Evolutionary conservation across 2,888 invertebrate species (phyloP).

Genomic region (Pristionchus entomophagus): DNA sequence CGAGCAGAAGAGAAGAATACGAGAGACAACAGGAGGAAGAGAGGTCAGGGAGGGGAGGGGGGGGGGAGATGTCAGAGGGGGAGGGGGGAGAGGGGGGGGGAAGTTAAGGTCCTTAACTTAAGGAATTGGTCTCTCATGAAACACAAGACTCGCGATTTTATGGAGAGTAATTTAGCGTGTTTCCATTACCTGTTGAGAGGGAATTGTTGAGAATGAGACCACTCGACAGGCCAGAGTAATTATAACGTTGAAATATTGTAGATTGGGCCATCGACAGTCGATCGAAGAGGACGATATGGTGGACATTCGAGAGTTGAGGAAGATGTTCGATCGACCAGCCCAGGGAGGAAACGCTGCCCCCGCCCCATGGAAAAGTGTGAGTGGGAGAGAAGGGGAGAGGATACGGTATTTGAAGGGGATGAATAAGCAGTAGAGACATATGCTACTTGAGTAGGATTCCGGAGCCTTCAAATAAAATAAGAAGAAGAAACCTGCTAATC

Average conservation of each 20-base stretch:
- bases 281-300: slow-evolving; percentile 32
- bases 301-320: slow-evolving; percentile 19
- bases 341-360: not conserved
- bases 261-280: not conserved
- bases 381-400: not conserved
- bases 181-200: too few species aligned
- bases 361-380: not conserved
- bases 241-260: too few species aligned
- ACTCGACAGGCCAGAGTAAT: too few species aligned
- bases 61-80: not conserved
- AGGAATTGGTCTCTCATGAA: not conserved
- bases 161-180: too few species aligned
- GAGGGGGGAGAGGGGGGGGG: not conserved
- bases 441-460: too few species aligned
- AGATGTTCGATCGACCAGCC: slow-evolving; percentile 38
- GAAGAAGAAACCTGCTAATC: too few species aligned
- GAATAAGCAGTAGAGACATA: too few species aligned
- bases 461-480: too few species aligned
- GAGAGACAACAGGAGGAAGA: slow-evolving; percentile 31
- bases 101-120: too few species aligned
- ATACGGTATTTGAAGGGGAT: not conserved
- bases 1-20: slow-evolving; percentile 22
- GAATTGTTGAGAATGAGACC: too few species aligned
- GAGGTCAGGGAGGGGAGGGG: not conserved
- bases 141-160: too few species aligned